Base-by-base conservation (phyloP, 2,113 vertebrate species). In the Neodontobutis hainanensis region DNA sequence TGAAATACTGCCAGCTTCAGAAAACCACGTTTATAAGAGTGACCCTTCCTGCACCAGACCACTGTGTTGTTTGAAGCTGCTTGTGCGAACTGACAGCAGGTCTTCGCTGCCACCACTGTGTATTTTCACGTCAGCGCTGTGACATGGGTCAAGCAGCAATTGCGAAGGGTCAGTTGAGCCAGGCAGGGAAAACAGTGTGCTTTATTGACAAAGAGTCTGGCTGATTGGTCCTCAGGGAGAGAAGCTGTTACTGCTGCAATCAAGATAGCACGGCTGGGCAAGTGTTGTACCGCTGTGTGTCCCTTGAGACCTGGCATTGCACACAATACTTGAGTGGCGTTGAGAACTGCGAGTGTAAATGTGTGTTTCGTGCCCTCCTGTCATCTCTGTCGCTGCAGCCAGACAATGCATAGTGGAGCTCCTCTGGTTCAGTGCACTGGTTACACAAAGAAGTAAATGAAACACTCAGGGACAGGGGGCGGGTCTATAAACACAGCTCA, bases 191-290 rank as follows among this genome's bases (percentile, higher is more conserved):
- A 75, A 64, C 70, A 78, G 72, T 44, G 51, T 55, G 73, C 68
- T 85, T 79, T 86, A 89, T 86, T 83, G 85, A 87, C 85, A 82
- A 84, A 87, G 82, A 81, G 60, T 75, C 71, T 68, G 69, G 38
- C 75, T 77, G 65, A 85, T 87, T 82, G 77, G 83, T 81, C 84
- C 77, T 72, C 38, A 12, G 83, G 80, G 85, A 86, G 80, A 79
- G 77, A 82, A 86, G 84, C 80, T 84, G 83, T 83, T 78, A 78
- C 76, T 42, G 59, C 71, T 68, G 76, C 82, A 85, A 85, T 90
- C 81, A 82, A 70, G 75, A 82, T 57, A 72, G 69, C 71, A 8
- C 42, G 66, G 59, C 58, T 71, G 73, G 62, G 27, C 63, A 64
- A 62, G 65, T 32, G 11, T 40, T 47, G 50, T 27, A 27, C 14